phyloP scores from a whole-genome alignment of 1,140 invertebrate genomes.

The Drosophila asahinai region DNA sequence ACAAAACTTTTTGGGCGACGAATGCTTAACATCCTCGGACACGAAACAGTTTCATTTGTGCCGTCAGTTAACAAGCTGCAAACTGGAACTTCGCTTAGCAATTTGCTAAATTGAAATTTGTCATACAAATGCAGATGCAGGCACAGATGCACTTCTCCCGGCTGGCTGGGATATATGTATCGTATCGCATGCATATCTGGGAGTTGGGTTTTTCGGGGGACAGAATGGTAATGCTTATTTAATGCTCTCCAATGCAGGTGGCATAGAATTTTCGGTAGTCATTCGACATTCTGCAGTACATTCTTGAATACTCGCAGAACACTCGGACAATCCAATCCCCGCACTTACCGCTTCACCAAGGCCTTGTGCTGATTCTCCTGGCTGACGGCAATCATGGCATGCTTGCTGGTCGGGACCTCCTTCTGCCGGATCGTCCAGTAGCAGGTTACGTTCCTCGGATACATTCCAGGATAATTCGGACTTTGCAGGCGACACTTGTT shows the following conservation, averaged over 20 bases:
- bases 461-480: slow-evolving; percentile 97
- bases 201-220: slow-evolving; percentile 11
- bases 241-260: slow-evolving; percentile 68
- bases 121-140: slow-evolving; percentile 70
- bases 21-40: slow-evolving; percentile 55
- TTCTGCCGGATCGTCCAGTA: slow-evolving; percentile 93
- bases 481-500: slow-evolving; percentile 93
- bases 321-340: background rate
- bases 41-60: slow-evolving; percentile 53
- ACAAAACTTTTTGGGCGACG: slow-evolving; percentile 53
- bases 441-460: slow-evolving; percentile 94
- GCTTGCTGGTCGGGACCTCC: slow-evolving; percentile 93
- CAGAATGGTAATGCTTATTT: slow-evolving; percentile 76
- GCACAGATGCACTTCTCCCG: slow-evolving; percentile 19
- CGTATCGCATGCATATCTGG: slow-evolving; percentile 11
- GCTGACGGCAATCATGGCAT: slow-evolving; percentile 93
- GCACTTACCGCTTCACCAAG: slow-evolving; percentile 88
- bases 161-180: slow-evolving; percentile 16
- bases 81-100: slow-evolving; percentile 60
- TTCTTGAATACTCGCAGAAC: slow-evolving; percentile 4
- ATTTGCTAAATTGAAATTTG: slow-evolving; percentile 80
- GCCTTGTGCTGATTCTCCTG: slow-evolving; percentile 90
- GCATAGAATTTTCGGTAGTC: slow-evolving; percentile 49
- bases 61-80: slow-evolving; percentile 55
- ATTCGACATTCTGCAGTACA: background rate